Evolutionary conservation across 2,888 invertebrate genomes (phyloP).

Genomic region (Caenorhabditis sulstoni): DNA sequence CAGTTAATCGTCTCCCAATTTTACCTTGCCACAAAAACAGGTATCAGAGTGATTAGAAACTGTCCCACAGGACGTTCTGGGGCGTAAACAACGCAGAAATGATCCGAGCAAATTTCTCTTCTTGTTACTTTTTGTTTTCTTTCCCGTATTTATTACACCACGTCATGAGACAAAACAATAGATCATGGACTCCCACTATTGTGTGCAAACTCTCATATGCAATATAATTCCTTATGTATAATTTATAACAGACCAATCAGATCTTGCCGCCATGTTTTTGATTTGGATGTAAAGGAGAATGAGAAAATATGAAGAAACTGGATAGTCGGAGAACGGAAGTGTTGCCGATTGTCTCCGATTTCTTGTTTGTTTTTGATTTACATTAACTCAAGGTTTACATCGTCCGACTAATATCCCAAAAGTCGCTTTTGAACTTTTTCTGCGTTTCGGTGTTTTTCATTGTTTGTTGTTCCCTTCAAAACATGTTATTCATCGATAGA

Average conservation of each 20-base stretch:
- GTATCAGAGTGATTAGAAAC: neutral
- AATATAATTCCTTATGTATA: constrained; percentile 19
- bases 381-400: constrained; percentile 20
- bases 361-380: constrained; percentile 41
- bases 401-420: neutral
- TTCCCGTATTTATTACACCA: constrained; percentile 9
- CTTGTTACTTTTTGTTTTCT: constrained; percentile 13
- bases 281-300: constrained; percentile 36
- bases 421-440: constrained; percentile 4
- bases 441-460: neutral
- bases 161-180: constrained; percentile 34
- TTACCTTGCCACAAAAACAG: too few relatives aligned
- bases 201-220: constrained; percentile 41
- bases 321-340: constrained; percentile 54
- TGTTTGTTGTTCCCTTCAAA: constrained; percentile 24
- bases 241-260: constrained; percentile 44
- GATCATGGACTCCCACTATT: constrained; percentile 25
- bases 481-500: constrained; percentile 34
- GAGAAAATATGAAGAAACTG: constrained; percentile 45
- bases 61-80: too few relatives aligned
- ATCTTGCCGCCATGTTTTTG: constrained; percentile 22
- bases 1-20: too few relatives aligned
- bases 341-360: constrained; percentile 18
- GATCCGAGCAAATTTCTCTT: neutral
- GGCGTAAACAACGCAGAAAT: too few relatives aligned